Evolutionary conservation across 2,888 invertebrate species (phyloP), one percentile per base, ranked within the genome.

Genomic region (Ennomos erosarius): DNA sequence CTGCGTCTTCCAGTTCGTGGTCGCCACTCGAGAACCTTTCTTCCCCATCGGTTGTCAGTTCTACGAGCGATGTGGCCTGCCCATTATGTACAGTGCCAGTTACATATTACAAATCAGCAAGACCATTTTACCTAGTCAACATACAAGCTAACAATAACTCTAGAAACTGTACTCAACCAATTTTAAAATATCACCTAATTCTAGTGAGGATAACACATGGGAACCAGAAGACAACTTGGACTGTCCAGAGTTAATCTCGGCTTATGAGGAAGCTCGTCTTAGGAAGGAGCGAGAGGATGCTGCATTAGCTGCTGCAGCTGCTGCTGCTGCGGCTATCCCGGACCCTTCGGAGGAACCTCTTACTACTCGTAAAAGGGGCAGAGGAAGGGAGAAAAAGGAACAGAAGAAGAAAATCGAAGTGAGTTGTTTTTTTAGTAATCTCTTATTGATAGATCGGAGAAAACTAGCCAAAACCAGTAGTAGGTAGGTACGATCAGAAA

Each of bases 151-250:
- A 26, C 26, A 26, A 1, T 4, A 26, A 26, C 26, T 6, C 6
- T 26, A 26, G 5, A 26, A 26, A 26, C 26, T 26, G 6, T 26
- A 26, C 26, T 6, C 6, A 0, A 1, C 26, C 26, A 26, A 26
- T 26, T 26, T 26, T 26, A 0, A 26, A 26, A 26, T 26, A 26
- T 26, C 1, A 26, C 26, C 26, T 6, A 16, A 55, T 82, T 84
- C n/a, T 70, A 93, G 94, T 78, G 94, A 94, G 47, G 97, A 97
- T 71, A 97, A 97, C 75, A 97, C 97, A 0, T 97, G 97, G 97
- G 97, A 97, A 75, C 97, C 97, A 0, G 95, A 95, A 77, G 96
- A 96, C 68, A 96, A 97, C 68, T 85, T 96, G 0, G 96, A 96
- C 73, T 96, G 96, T 75, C 96, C 96, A 0, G 95, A 96, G 70